These are phyloP conservation scores for Acridotheres tristis DNA, from an alignment of 2,797 vertebrate genomes.

Conservation along the genomic window DNA sequence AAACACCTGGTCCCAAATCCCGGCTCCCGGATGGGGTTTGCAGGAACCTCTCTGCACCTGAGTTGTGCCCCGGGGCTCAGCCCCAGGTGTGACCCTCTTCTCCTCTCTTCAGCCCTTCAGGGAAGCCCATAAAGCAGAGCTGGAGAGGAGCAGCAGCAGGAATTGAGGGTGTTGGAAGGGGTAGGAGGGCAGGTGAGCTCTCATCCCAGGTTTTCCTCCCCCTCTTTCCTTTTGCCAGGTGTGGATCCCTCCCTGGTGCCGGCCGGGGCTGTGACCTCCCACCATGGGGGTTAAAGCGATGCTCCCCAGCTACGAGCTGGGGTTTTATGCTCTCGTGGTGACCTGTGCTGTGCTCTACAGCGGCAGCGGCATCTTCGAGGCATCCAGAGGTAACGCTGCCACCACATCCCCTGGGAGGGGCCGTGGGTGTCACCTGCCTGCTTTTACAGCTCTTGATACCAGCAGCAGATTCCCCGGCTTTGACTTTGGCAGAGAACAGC, in stretches of 20 bases:
- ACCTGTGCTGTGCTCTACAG: slow-evolving; percentile 88
- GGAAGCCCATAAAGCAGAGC: neutral
- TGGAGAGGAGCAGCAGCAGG: neutral
- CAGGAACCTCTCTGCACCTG: neutral
- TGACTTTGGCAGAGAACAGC: neutral
- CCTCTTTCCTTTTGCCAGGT: neutral
- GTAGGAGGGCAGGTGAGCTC: neutral
- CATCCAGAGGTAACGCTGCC: slow-evolving; percentile 84
- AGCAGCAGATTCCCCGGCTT: neutral
- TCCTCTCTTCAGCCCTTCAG: neutral
- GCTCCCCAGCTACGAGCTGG: slow-evolving; percentile 90
- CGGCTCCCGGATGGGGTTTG: neutral
- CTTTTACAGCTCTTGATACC: accelerated
- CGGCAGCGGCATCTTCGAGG: slow-evolving; percentile 86
- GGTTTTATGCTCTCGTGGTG: slow-evolving; percentile 86
- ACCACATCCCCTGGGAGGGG: accelerated
- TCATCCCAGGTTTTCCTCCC: accelerated
- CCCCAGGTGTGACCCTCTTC: neutral
- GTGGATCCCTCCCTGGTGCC: accelerated
- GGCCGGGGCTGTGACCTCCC: neutral
- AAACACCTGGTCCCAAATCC: accelerated
- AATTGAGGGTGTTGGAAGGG: accelerated
- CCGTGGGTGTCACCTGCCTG: accelerated
- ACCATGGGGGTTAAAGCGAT: slow-evolving; percentile 89
- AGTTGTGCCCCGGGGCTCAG: neutral